Evolutionary conservation across 2,797 vertebrate species (phyloP), one percentile per base, ranked within the genome.

Genomic region (Phoeniculus purpureus): DNA sequence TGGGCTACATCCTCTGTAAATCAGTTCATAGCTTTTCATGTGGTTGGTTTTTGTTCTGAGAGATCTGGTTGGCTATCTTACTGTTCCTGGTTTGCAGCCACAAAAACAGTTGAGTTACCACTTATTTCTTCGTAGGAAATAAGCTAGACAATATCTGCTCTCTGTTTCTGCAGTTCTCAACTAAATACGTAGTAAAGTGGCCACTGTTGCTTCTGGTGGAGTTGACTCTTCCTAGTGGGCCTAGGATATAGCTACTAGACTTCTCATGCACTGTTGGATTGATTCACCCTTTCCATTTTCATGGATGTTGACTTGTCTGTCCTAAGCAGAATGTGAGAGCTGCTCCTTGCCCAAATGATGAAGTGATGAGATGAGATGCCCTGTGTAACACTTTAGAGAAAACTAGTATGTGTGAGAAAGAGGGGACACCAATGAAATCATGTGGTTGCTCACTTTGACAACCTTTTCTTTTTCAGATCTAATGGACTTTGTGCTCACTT

Each of bases 251-350:
- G 22, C 37, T 64, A 13, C 34, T 31, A 29, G 45, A 45, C 6
- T 26, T 12, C 29, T 13, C 0, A 0, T 50, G 26, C 26, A 7
- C 4, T 21, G 15, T 34, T 26, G 29, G 54, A 62, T 16, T 23
- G 47, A 43, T 37, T 81, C 18, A 34, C 34, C 55, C 22, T 58
- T 21, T 18, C 22, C 45, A 48, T 62, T 19, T 31, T 72, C 23
- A 2, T 7, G n/a, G 32, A 10, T 61, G 22, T 6, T 13, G 18
- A 34, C n/a, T n/a, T 1, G 1, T 47, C 48, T 48, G 23, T 40
- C 50, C 31, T 51, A 29, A 80, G 26, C 25, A 75, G 50, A 60
- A 26, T 0, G 0, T 50, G 43, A 19, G n/a, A 64, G 64, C 26
- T 62, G 4, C 47, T 72, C 1, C 40, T 32, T 85, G 67, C 40